Evolutionary conservation across 1,140 invertebrate species (phyloP).

Genomic region (Leptopilina clavipes): DNA sequence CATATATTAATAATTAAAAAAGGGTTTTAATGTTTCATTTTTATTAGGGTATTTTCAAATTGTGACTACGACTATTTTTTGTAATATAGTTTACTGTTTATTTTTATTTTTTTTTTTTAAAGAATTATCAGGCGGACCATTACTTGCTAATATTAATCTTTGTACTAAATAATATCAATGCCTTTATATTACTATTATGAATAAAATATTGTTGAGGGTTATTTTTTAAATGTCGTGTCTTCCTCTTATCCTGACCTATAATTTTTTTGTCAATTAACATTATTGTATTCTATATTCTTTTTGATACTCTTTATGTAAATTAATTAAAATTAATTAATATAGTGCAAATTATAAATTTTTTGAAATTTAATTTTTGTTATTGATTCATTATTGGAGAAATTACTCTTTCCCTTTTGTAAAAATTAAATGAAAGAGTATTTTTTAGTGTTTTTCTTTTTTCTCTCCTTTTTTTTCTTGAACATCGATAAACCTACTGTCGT

Average conservation of each 20-base stretch:
- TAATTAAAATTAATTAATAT: no score
- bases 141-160: constrained; percentile 48
- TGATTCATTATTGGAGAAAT: no score
- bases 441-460: no score
- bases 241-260: constrained; percentile 43
- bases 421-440: background rate
- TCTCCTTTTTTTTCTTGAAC: background rate
- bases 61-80: background rate
- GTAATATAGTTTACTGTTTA: no score
- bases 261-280: background rate
- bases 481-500: background rate
- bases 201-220: constrained; percentile 70
- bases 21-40: constrained; percentile 47
- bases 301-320: background rate
- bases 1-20: background rate
- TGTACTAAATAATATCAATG: constrained; percentile 59
- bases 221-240: constrained; percentile 65
- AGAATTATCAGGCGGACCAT: constrained; percentile 57
- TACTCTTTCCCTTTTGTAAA: background rate
- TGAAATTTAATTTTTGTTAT: no score
- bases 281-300: background rate
- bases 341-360: no score
- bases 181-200: constrained; percentile 59
- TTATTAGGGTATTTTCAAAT: constrained; percentile 2
- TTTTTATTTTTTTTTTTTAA: constrained; percentile 50